phyloP scores from a whole-genome alignment of 2,888 invertebrate species.

The Epinotia ramella region DNA sequence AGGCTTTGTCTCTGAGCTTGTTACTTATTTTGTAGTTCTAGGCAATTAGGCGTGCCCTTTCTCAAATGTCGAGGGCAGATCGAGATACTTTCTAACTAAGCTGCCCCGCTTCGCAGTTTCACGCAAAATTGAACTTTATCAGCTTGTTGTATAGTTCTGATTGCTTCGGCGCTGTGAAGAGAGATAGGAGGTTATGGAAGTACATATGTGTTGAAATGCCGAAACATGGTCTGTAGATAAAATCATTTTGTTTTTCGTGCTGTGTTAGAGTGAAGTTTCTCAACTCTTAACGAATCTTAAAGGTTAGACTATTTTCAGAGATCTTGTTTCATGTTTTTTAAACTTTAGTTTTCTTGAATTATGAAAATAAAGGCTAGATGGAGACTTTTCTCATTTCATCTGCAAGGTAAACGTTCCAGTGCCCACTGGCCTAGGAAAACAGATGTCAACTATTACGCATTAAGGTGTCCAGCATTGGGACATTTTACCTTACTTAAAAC shows the following conservation, averaged over 20 bases:
- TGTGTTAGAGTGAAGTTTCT: slow-evolving; percentile 25
- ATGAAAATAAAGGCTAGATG: too few species aligned
- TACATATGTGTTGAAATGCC: slow-evolving; percentile 24
- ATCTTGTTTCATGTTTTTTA: too few species aligned
- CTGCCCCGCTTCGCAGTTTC: neutral
- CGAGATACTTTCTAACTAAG: neutral
- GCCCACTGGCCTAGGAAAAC: too few species aligned
- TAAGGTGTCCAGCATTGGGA: too few species aligned
- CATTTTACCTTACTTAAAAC: too few species aligned
- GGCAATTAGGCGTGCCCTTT: slow-evolving; percentile 44
- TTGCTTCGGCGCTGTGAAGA: neutral
- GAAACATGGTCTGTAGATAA: slow-evolving; percentile 31
- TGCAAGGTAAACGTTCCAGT: too few species aligned
- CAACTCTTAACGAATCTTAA: neutral
- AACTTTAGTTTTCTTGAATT: too few species aligned
- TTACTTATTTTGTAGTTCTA: slow-evolving; percentile 30
- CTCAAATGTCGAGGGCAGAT: slow-evolving; percentile 44
- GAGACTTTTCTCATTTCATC: too few species aligned
- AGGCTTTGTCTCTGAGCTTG: neutral
- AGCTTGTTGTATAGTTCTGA: neutral
- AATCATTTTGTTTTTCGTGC: slow-evolving; percentile 25
- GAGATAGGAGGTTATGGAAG: slow-evolving; percentile 4
- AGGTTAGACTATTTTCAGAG: neutral
- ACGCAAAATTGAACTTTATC: neutral
- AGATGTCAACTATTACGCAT: too few species aligned